Conservation (phyloP, 2,888 invertebrate species). For the Chrysina gloriosa region DNA sequence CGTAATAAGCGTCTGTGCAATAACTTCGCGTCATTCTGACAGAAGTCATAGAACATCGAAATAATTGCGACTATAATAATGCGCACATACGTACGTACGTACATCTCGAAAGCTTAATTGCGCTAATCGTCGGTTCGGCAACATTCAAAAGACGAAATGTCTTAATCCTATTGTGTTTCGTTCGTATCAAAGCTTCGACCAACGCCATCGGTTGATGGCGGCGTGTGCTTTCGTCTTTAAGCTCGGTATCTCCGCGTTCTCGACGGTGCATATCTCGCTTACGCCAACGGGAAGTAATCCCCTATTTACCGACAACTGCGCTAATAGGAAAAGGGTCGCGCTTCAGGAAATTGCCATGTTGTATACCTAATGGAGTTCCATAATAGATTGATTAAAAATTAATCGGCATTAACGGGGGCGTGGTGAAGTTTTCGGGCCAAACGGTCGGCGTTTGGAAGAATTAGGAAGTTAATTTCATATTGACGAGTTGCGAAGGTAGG, state of each 20-base stretch:
- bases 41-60: slow-evolving; percentile 7
- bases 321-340: slow-evolving; percentile 27
- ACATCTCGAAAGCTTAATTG: slow-evolving; percentile 19
- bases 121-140: slow-evolving; percentile 15
- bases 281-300: slow-evolving; percentile 9
- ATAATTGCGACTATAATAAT: slow-evolving; percentile 7
- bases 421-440: not conserved
- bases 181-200: not conserved
- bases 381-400: slow-evolving; percentile 35
- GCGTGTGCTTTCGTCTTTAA: not conserved
- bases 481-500: too few species aligned
- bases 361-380: slow-evolving; percentile 18
- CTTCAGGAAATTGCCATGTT: slow-evolving; percentile 31
- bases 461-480: too few species aligned
- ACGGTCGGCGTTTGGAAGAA: not conserved
- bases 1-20: not conserved
- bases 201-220: not conserved
- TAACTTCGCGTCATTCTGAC: not conserved
- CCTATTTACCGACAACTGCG: slow-evolving; percentile 30
- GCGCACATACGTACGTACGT: too few species aligned
- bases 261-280: not conserved
- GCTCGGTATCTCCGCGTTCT: not conserved
- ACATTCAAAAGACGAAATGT: slow-evolving; percentile 25
- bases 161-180: slow-evolving; percentile 29
- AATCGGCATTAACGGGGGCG: not conserved